These are phyloP conservation scores for Melanerpes formicivorus DNA, from an alignment of 2,113 vertebrate species.

Conservation along the genomic window DNA sequence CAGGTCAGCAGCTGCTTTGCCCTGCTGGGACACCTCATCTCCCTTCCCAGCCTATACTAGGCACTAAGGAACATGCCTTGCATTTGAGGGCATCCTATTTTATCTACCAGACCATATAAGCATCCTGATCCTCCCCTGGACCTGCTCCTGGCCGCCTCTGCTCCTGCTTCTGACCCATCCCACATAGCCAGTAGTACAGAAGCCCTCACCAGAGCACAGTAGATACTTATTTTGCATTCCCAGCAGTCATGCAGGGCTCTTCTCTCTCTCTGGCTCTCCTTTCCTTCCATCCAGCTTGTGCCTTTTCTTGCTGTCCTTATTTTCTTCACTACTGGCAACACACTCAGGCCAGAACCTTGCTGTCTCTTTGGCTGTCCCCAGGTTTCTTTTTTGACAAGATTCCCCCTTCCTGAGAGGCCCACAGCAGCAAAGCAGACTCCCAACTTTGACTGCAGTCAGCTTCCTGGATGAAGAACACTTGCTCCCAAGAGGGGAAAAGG, in stretches of 20 bases:
- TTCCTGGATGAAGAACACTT: background rate
- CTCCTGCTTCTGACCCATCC: background rate
- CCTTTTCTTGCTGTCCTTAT: background rate
- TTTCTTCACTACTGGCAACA: background rate
- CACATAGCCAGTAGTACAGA: background rate
- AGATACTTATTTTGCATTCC: background rate
- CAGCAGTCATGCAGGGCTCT: background rate
- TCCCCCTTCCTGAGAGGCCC: background rate
- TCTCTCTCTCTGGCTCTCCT: background rate
- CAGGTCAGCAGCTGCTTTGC: background rate
- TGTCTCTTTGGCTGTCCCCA: background rate
- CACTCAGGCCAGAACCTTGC: background rate
- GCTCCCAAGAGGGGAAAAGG: background rate
- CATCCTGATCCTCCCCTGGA: background rate
- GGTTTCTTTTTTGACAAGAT: background rate
- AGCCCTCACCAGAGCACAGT: background rate
- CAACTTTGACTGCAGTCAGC: background rate
- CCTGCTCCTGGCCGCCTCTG: background rate
- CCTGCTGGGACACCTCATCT: background rate
- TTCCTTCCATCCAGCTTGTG: background rate
- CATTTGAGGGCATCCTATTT: background rate
- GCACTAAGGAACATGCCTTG: background rate
- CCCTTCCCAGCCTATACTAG: background rate
- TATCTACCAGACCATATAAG: rapidly evolving
- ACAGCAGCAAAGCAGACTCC: background rate